Evolutionary conservation across 2,888 invertebrate genomes (phyloP).

Genomic region (Tenodera sinensis): DNA sequence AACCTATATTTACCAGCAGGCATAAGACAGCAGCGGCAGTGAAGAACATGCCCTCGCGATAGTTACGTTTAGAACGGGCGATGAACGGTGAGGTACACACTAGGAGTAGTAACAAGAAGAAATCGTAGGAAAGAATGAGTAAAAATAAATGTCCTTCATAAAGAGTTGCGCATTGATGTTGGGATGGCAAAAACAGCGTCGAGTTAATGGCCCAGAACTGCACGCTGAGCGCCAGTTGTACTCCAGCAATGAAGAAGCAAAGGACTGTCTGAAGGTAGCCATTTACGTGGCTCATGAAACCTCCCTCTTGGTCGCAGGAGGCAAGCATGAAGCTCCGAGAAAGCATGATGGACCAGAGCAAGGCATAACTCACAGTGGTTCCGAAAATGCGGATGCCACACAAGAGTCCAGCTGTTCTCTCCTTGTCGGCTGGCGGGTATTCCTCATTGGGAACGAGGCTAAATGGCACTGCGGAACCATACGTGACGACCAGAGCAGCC

Average conservation of each 20-base stretch:
- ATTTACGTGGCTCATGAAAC: slow-evolving; percentile 65
- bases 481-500: slow-evolving; percentile 45
- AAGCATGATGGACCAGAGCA: slow-evolving; percentile 61
- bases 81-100: slow-evolving; percentile 59
- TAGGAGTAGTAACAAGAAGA: slow-evolving; percentile 55
- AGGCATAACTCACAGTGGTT: slow-evolving; percentile 57
- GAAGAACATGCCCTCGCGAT: slow-evolving; percentile 56
- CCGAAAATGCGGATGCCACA: slow-evolving; percentile 57
- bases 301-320: slow-evolving; percentile 60
- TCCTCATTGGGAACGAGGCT: slow-evolving; percentile 40
- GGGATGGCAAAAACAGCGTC: slow-evolving; percentile 49
- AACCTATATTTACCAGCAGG: slow-evolving; percentile 57
- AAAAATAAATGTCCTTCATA: slow-evolving; percentile 50
- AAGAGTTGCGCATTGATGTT: slow-evolving; percentile 47
- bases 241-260: slow-evolving; percentile 58
- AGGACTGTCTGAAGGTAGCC: slow-evolving; percentile 65
- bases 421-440: slow-evolving; percentile 33
- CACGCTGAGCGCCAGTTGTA: slow-evolving; percentile 42
- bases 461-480: slow-evolving; percentile 46
- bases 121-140: slow-evolving; percentile 57
- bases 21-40: slow-evolving; percentile 52
- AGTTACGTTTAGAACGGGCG: slow-evolving; percentile 61
- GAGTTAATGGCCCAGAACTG: slow-evolving; percentile 43
- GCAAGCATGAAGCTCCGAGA: slow-evolving; percentile 62
- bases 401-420: slow-evolving; percentile 37